These are phyloP conservation scores for Eptatretus atami DNA, from an alignment of 2,797 vertebrate genomes.

Conservation along the genomic window DNA sequence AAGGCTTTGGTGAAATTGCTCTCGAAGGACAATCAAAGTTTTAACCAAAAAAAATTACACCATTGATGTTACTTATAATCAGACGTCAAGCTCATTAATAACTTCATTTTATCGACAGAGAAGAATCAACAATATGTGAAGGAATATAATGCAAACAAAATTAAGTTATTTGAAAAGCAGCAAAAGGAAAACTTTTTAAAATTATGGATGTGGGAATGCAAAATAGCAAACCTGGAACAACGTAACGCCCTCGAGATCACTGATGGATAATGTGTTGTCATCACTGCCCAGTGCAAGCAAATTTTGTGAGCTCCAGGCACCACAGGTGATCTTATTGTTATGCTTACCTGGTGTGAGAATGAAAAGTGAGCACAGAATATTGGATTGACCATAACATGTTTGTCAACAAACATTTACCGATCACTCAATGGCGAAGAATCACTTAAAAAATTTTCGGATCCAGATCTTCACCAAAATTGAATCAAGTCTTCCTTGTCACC, in stretches of 20 bases:
- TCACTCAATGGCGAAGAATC: too few relatives aligned
- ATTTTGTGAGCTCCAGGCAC: slow-evolving; percentile 68
- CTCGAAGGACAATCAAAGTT: too few relatives aligned
- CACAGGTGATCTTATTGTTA: slow-evolving; percentile 64
- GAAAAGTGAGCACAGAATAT: slow-evolving; percentile 7
- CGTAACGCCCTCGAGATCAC: slow-evolving; percentile 78
- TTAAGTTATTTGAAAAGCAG: background rate
- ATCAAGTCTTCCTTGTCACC: too few relatives aligned
- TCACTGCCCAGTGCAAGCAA: slow-evolving; percentile 65
- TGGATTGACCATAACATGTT: too few relatives aligned
- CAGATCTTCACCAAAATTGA: too few relatives aligned
- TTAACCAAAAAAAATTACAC: too few relatives aligned
- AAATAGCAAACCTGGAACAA: slow-evolving; percentile 36
- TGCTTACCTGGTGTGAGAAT: slow-evolving; percentile 41
- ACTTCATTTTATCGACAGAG: background rate
- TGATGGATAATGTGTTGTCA: slow-evolving; percentile 55
- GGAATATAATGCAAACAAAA: background rate
- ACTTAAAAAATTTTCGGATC: too few relatives aligned
- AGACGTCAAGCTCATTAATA: too few relatives aligned
- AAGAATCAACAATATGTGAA: too few relatives aligned
- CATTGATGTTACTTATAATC: too few relatives aligned
- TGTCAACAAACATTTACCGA: too few relatives aligned
- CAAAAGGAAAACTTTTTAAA: background rate
- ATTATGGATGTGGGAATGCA: background rate
- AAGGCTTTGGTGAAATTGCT: too few relatives aligned